These are phyloP conservation scores for Diglossa cyanea DNA, from an alignment of 2,797 vertebrate species.

Conservation along the genomic window DNA sequence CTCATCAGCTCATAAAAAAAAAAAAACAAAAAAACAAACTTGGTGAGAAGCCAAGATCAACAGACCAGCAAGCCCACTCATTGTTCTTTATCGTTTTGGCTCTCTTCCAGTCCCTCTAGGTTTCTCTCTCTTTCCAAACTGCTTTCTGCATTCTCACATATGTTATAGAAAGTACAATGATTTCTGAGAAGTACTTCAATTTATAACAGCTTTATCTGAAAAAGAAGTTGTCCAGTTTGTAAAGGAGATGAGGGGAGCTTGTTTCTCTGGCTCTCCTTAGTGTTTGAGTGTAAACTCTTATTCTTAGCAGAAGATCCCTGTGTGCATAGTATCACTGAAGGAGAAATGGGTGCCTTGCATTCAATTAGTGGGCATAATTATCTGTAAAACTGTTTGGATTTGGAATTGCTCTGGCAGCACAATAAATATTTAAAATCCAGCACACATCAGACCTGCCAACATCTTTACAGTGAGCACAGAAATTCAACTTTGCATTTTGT, in stretches of 20 bases:
- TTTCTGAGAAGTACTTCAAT: not conserved
- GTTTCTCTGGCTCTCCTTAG: not conserved
- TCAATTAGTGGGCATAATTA: not conserved
- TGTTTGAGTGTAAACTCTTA: not conserved
- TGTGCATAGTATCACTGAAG: not conserved
- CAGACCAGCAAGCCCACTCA: slow-evolving; percentile 62
- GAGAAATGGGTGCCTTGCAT: not conserved
- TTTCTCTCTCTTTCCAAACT: slow-evolving; percentile 40
- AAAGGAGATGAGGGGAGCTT: not conserved
- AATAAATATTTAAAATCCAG: slow-evolving; percentile 39
- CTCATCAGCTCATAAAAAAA: not conserved
- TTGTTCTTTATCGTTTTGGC: slow-evolving; percentile 56
- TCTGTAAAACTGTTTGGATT: slow-evolving; percentile 7
- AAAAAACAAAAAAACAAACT: not conserved
- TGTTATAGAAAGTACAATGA: slow-evolving; percentile 2
- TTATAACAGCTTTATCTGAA: slow-evolving; percentile 11
- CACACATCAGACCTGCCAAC: not conserved
- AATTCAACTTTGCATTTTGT: slow-evolving; percentile 21
- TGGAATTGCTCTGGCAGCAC: not conserved
- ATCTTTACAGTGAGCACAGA: not conserved
- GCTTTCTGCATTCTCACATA: slow-evolving; percentile 52
- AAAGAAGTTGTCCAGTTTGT: not conserved
- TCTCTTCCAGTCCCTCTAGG: slow-evolving; percentile 41
- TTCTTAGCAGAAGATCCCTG: not conserved
- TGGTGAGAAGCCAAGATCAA: slow-evolving; percentile 60